Evolutionary conservation across 2,888 invertebrate species (phyloP).

Genomic region (Dynastes grantii): DNA sequence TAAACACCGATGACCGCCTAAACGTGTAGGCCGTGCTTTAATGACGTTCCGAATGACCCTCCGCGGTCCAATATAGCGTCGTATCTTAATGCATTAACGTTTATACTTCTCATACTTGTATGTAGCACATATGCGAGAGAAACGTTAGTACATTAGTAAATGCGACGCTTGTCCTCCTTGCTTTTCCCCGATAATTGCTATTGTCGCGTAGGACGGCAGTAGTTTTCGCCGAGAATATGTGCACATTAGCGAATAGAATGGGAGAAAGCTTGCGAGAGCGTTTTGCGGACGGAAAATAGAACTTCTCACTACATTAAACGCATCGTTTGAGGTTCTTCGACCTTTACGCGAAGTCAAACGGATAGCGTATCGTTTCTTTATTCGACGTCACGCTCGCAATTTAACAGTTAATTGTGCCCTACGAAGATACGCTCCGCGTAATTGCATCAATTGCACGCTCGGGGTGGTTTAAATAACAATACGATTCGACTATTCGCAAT

Average conservation of each 20-base stretch:
- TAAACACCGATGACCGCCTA: too few species aligned
- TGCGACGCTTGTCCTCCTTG: neutral
- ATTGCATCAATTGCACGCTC: too few species aligned
- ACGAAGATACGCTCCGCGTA: too few species aligned
- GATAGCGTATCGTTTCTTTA: neutral
- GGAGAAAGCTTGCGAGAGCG: neutral
- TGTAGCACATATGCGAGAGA: neutral
- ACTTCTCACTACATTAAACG: slow-evolving; percentile 1
- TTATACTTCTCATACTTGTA: neutral
- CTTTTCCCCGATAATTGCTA: too few species aligned
- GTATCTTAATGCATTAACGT: slow-evolving; percentile 1
- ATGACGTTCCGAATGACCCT: neutral
- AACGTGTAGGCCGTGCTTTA: neutral
- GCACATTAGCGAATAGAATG: neutral
- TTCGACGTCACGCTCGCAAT: neutral
- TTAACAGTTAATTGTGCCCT: neutral
- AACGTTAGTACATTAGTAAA: neutral
- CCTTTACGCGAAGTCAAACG: neutral
- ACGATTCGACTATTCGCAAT: too few species aligned
- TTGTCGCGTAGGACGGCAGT: too few species aligned
- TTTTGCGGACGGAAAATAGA: slow-evolving; percentile 11
- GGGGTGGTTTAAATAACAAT: too few species aligned
- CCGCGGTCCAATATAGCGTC: neutral
- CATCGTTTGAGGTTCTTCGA: slow-evolving; percentile 8
- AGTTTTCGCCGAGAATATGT: too few species aligned